Percentiles rank a stretch among this genome's conserved stretches.
Evolutionary conservation across 2,888 invertebrate species (phyloP).

Genomic region (Perizoma affinitatum): DNA sequence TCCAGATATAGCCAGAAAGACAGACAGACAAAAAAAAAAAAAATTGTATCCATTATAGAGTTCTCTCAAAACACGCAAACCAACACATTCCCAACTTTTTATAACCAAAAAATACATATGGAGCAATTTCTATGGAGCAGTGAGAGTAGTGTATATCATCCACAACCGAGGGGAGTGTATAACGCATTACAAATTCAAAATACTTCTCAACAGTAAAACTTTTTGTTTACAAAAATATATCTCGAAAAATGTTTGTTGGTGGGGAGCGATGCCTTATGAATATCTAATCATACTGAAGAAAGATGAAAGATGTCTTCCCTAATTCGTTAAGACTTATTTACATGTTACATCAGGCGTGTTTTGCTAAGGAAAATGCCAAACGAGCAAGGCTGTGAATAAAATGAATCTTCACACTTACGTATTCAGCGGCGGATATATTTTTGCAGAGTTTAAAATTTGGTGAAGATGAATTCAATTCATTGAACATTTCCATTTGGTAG

Average conservation of each 20-base stretch:
- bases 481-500: too few species aligned
- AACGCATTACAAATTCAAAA: slow-evolving; percentile 64
- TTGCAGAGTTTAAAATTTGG: background rate
- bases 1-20: too few species aligned
- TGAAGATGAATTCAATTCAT: too few species aligned
- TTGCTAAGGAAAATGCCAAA: slow-evolving; percentile 42
- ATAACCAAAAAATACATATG: slow-evolving; percentile 39
- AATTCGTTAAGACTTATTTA: slow-evolving; percentile 72
- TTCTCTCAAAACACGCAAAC: slow-evolving; percentile 5
- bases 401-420: slow-evolving; percentile 31
- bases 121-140: slow-evolving; percentile 42
- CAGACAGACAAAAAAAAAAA: too few species aligned
- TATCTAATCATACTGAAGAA: slow-evolving; percentile 70
- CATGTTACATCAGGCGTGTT: slow-evolving; percentile 56
- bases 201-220: slow-evolving; percentile 57
- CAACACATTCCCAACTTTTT: slow-evolving; percentile 22
- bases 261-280: slow-evolving; percentile 66
- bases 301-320: slow-evolving; percentile 72
- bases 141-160: too few species aligned
- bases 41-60: too few species aligned
- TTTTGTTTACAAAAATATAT: slow-evolving; percentile 71
- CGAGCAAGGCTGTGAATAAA: slow-evolving; percentile 28
- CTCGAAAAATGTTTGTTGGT: slow-evolving; percentile 53
- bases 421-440: slow-evolving; percentile 10
- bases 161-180: slow-evolving; percentile 6